Base-by-base conservation (phyloP, 2,113 vertebrate species). In the Phainopepla nitens region DNA sequence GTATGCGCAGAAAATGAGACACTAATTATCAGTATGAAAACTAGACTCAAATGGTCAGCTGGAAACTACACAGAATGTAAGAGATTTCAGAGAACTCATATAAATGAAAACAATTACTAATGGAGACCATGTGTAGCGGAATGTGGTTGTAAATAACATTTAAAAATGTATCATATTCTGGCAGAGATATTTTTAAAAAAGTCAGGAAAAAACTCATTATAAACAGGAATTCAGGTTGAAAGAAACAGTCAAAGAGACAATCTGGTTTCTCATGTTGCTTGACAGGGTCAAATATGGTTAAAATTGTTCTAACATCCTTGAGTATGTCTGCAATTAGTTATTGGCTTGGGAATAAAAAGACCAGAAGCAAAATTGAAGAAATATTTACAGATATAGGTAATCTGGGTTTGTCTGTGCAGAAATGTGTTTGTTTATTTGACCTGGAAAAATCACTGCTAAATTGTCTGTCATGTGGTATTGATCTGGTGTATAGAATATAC, bases 271-370 rank as follows among this genome's bases (percentile, higher is more conserved):
- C 75, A 23, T 56, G 17, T 58, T 70, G 7, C 15, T 89, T 60
- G 22, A 54, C 36, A 50, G 61, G 29, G 36, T 90, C 35, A 77
- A 58, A 66, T 58, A 60, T 5, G 6, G 10, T 41, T 50, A 47
- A 79, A 82, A 80, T n/a, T 1, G 1, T 73, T 73, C 36, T 90
- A 24, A 64, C 39, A 56, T 17, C 20, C 13, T 66, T 19, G 13
- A 68, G 4, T 83, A 92, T 93, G 22, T 44, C 54, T 75, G 39
- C 54, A 78, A 56, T 77, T 94, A 89, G 29, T 58, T 25, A 66
- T 15, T 66, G 60, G 9, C 4, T 80, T 83, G 58, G 58, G 58
- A 93, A 91, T 90, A 72, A 82, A 90, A 88, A 39, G 39, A 77
- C 7, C 29, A 73, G 66, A 77, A 87, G 31, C 2, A 77, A 90